Percentiles rank a stretch among this genome's conserved stretches.
Conservation (phyloP, 2,888 invertebrate genomes). For the Microctonus hyperodae region DNA sequence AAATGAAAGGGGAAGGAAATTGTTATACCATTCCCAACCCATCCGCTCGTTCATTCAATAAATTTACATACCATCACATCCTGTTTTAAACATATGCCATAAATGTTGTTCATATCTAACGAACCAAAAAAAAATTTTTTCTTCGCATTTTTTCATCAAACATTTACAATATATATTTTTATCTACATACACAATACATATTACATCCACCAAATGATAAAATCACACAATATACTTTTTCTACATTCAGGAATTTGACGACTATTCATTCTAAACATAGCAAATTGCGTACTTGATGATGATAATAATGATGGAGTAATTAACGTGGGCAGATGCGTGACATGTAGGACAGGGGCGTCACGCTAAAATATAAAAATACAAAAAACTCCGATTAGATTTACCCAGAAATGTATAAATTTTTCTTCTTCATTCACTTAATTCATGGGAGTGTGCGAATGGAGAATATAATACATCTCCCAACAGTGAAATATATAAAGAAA, state of each 20-base stretch:
- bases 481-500: neutral
- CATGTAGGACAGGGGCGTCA: conserved; percentile 46
- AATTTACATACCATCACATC: conserved; percentile 34
- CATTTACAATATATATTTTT: neutral
- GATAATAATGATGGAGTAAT: conserved; percentile 49
- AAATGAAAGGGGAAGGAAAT: conserved; percentile 17
- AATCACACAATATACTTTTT: neutral
- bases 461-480: too few species aligned
- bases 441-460: neutral
- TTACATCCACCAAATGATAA: neutral
- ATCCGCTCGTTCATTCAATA: conserved; percentile 30
- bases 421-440: neutral
- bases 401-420: conserved; percentile 20
- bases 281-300: neutral
- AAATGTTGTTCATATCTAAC: conserved; percentile 9
- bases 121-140: conserved; percentile 14
- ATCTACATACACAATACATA: neutral
- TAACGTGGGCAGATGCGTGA: conserved; percentile 51
- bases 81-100: conserved; percentile 24
- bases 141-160: neutral
- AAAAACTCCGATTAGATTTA: too few species aligned
- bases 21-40: conserved; percentile 23
- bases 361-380: conserved; percentile 1
- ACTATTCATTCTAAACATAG: conserved; percentile 6
- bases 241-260: conserved; percentile 5